phyloP scores from a whole-genome alignment of 2,888 invertebrate genomes.

The Eupithecia tripunctaria region DNA sequence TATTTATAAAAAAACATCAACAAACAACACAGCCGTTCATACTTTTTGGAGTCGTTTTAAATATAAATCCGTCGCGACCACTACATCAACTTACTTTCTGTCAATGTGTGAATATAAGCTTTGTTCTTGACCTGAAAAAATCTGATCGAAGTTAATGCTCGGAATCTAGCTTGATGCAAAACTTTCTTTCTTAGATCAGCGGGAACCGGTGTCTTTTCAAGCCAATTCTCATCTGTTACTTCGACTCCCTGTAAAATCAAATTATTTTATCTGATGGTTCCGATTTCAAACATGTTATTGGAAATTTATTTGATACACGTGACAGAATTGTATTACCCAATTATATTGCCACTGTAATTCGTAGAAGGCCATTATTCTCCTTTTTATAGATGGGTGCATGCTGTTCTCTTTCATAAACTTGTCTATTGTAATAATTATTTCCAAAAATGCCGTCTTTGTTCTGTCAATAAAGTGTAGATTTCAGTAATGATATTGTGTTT shows the following conservation, averaged over 20 bases:
- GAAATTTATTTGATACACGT: not conserved
- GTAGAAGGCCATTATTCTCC: conserved; percentile 79
- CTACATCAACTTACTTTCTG: conserved; percentile 65
- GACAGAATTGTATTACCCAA: conserved; percentile 60
- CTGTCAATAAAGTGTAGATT: conserved; percentile 47
- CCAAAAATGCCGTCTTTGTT: conserved; percentile 78
- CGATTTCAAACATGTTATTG: not conserved
- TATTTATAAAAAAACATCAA: too few relatives aligned
- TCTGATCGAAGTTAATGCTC: conserved; percentile 73
- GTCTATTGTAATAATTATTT: conserved; percentile 77
- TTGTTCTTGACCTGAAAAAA: conserved; percentile 81
- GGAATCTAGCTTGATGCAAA: conserved; percentile 77
- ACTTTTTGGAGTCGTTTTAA: too few relatives aligned
- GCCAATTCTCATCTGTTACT: conserved; percentile 76
- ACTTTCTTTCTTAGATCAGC: conserved; percentile 76
- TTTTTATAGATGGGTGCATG: conserved; percentile 75
- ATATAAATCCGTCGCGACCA: not conserved
- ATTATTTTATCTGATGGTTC: conserved; percentile 1
- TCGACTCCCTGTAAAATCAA: conserved; percentile 68
- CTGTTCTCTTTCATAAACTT: conserved; percentile 81
- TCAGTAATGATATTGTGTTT: not conserved
- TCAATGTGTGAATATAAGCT: conserved; percentile 77
- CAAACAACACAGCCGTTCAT: too few relatives aligned
- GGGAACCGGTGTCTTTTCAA: conserved; percentile 74
- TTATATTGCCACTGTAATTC: conserved; percentile 83